Percentiles rank a stretch among this genome's conserved stretches.
phyloP scores from a whole-genome alignment of 2,888 invertebrate species.

The Spilarctia lutea region DNA sequence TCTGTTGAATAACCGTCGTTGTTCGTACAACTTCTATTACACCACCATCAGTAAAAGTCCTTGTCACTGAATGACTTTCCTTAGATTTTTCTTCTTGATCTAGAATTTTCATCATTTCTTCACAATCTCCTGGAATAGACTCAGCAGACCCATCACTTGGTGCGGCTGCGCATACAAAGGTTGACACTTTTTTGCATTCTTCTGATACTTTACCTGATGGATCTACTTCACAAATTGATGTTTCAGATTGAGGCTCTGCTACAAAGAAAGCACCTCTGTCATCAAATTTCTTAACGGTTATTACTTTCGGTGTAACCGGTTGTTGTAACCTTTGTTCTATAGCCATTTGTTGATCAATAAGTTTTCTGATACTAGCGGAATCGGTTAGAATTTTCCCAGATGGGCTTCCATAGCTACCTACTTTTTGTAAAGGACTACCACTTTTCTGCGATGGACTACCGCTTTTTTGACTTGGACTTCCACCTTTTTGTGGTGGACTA shows the following conservation, averaged over 20 bases:
- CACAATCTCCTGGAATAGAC: conserved; percentile 87
- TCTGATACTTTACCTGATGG: conserved; percentile 66
- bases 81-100: conserved; percentile 83
- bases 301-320: conserved; percentile 75
- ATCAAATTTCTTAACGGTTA: conserved; percentile 81
- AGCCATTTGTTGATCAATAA: conserved; percentile 83
- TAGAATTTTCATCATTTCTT: conserved; percentile 86
- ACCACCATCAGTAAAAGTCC: conserved; percentile 69
- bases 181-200: conserved; percentile 76
- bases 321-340: conserved; percentile 77
- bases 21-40: conserved; percentile 79
- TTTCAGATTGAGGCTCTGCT: conserved; percentile 71
- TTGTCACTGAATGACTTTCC: conserved; percentile 59
- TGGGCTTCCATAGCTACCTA: conserved; percentile 80
- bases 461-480: conserved; percentile 79
- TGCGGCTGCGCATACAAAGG: conserved; percentile 81
- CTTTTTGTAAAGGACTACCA: conserved; percentile 81
- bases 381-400: conserved; percentile 81
- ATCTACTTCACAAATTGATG: conserved; percentile 53
- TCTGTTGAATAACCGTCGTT: conserved; percentile 80
- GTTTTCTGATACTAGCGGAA: conserved; percentile 79
- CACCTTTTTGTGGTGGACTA: conserved; percentile 85
- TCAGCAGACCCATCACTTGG: conserved; percentile 83
- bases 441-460: conserved; percentile 82
- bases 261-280: conserved; percentile 83